Evolutionary conservation across 2,797 vertebrate genomes (phyloP).

Genomic region (Leptodactylus fallax): DNA sequence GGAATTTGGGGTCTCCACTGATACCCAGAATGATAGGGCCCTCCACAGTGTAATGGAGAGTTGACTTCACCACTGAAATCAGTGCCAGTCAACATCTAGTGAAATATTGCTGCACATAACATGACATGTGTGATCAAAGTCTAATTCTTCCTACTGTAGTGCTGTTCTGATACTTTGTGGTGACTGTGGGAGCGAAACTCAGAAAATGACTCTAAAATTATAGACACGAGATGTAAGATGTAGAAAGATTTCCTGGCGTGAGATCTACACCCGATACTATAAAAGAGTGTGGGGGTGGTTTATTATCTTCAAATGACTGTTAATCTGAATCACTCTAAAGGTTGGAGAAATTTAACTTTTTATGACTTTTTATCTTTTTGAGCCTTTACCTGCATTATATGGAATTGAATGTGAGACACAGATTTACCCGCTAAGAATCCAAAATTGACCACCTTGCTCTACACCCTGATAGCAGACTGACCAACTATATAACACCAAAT

Average conservation of each 20-base stretch:
- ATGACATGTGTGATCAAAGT: not conserved
- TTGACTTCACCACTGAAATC: not conserved
- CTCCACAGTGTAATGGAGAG: not conserved
- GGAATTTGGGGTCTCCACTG: not conserved
- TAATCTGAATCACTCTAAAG: not conserved
- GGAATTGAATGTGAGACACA: not conserved
- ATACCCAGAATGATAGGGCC: too few relatives aligned
- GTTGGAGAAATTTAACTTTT: not conserved
- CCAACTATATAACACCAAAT: not conserved
- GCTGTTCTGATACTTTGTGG: not conserved
- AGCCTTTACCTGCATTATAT: not conserved
- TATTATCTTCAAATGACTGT: not conserved
- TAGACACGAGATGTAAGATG: not conserved
- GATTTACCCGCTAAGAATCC: not conserved
- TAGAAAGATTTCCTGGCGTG: not conserved
- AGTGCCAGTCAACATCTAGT: not conserved
- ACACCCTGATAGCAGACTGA: not conserved
- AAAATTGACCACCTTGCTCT: not conserved
- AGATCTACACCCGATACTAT: not conserved
- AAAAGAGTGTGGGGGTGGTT: not conserved
- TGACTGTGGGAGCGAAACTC: not conserved
- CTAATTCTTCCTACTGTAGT: not conserved
- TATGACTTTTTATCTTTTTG: not conserved
- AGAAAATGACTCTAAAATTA: not conserved
- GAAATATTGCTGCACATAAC: not conserved